A percentile compares a stretch with the other conserved stretches of the same genome.
These are phyloP conservation scores for Drosophila pseudoananassae DNA, from an alignment of 1,140 invertebrate genomes.

Conservation along the genomic window DNA sequence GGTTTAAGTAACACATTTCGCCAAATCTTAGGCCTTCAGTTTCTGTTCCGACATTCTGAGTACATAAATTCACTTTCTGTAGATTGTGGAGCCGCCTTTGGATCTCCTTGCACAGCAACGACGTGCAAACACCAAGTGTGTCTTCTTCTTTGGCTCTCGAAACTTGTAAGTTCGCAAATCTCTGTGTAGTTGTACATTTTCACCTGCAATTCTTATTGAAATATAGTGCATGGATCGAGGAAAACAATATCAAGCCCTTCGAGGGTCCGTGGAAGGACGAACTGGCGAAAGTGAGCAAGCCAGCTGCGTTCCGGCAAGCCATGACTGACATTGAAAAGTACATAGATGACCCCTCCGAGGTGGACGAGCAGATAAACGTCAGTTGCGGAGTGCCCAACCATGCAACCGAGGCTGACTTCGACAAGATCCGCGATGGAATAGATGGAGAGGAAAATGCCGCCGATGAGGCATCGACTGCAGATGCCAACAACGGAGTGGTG, in stretches of 20 bases:
- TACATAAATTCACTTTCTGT: not conserved
- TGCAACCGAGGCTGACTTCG: conserved; percentile 87
- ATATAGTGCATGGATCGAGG: conserved; percentile 95
- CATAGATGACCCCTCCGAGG: conserved; percentile 88
- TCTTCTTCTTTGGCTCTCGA: conserved; percentile 96
- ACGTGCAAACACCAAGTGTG: conserved; percentile 90
- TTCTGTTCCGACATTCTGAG: not conserved
- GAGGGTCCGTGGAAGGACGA: conserved; percentile 91
- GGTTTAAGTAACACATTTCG: no score
- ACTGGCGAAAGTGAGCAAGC: conserved; percentile 91
- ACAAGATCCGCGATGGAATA: conserved; percentile 87
- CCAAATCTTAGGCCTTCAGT: not conserved
- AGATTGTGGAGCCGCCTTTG: conserved; percentile 89
- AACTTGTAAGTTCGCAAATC: conserved; percentile 92
- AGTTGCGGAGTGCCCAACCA: conserved; percentile 69
- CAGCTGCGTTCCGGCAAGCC: conserved; percentile 92
- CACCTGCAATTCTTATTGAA: not conserved
- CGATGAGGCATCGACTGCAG: conserved; percentile 60
- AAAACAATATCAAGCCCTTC: conserved; percentile 93
- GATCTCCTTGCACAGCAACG: conserved; percentile 87
- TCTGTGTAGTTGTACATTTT: not conserved
- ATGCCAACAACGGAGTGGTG: conserved; percentile 68
- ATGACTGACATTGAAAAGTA: conserved; percentile 94
- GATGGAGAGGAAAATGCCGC: conserved; percentile 84
- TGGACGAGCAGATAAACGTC: conserved; percentile 83